These are phyloP conservation scores for Fistularia tabacaria DNA, from an alignment of 2,797 vertebrate species.

Conservation along the genomic window DNA sequence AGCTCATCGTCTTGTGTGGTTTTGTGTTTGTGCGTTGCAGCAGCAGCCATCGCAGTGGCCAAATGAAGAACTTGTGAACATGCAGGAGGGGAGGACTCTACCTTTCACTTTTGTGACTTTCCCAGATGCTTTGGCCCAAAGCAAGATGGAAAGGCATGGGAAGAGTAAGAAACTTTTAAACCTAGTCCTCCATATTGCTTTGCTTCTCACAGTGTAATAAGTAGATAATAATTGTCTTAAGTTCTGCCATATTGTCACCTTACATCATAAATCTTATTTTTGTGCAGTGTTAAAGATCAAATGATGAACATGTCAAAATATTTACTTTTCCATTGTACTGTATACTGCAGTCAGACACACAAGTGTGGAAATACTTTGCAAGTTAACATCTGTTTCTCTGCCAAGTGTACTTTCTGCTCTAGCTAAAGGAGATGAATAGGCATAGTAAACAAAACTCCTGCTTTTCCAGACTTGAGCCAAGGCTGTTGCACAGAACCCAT, in stretches of 20 bases:
- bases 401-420: conserved; percentile 55
- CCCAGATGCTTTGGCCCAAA: conserved; percentile 69
- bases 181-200: conserved; percentile 5
- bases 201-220: conserved; percentile 24
- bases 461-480: conserved; percentile 68
- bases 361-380: conserved; percentile 47
- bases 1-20: conserved; percentile 63
- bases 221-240: conserved; percentile 14
- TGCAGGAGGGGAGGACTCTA: conserved; percentile 59
- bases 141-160: conserved; percentile 67
- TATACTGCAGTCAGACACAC: conserved; percentile 10
- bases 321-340: conserved; percentile 42
- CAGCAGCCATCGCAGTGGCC: conserved; percentile 49
- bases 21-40: conserved; percentile 67
- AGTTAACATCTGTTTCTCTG: conserved; percentile 48
- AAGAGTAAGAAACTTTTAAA: conserved; percentile 59
- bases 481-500: conserved; percentile 53
- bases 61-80: conserved; percentile 68
- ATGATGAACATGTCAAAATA: conserved; percentile 36
- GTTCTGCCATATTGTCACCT: conserved; percentile 8
- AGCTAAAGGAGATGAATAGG: conserved; percentile 52
- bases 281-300: conserved; percentile 23
- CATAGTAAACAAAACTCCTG: conserved; percentile 61
- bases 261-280: conserved; percentile 14
- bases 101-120: conserved; percentile 61